A percentile compares a stretch with the other conserved stretches of the same genome.
These are phyloP conservation scores for Tinea semifulvella DNA, from an alignment of 2,888 invertebrate genomes.

Conservation along the genomic window DNA sequence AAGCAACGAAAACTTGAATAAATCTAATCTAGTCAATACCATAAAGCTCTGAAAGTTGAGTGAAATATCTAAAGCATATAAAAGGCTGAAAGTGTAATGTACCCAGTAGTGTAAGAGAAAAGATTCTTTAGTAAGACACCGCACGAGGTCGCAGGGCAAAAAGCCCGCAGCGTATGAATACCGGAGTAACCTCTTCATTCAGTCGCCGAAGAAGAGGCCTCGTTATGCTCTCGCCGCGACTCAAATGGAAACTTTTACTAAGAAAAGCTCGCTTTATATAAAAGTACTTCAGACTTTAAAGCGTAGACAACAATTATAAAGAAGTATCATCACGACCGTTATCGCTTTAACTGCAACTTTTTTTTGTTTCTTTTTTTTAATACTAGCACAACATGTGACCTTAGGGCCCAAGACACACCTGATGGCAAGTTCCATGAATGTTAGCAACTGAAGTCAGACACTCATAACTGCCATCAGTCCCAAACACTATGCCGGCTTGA, in stretches of 20 bases:
- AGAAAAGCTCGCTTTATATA: conserved; percentile 14
- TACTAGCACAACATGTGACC: no score
- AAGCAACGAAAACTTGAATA: no score
- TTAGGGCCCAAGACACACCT: no score
- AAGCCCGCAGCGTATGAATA: conserved; percentile 42
- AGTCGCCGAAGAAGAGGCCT: conserved; percentile 37
- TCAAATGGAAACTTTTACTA: conserved; percentile 45
- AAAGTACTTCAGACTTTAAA: conserved; percentile 6
- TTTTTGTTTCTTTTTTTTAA: no score
- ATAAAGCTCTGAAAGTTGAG: no score
- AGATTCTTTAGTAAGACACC: conserved; percentile 27
- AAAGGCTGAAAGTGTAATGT: not conserved
- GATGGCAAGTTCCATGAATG: no score
- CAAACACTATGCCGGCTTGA: no score
- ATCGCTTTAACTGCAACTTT: no score
- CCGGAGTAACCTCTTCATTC: conserved; percentile 49
- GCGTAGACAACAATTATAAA: conserved; percentile 7
- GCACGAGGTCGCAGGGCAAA: conserved; percentile 9
- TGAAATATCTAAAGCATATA: not conserved
- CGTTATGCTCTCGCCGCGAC: conserved; percentile 36
- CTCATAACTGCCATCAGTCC: no score
- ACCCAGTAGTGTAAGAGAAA: conserved; percentile 5
- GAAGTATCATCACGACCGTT: no score
- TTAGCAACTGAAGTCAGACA: no score
- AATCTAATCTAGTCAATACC: no score